phyloP scores from a whole-genome alignment of 1,140 invertebrate species.

The Hyphantria cunea region DNA sequence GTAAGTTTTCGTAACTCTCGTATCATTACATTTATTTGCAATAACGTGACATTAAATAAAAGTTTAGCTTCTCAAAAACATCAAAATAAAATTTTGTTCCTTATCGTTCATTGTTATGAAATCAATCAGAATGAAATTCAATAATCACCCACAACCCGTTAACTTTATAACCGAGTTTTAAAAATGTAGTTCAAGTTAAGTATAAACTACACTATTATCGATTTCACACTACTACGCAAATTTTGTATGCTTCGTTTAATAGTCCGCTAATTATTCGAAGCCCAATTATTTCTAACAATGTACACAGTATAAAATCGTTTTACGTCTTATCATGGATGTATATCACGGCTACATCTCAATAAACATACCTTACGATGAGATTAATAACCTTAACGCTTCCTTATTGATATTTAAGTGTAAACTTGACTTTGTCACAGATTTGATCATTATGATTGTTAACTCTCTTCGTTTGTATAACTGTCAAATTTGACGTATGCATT shows the following conservation, averaged over 20 bases:
- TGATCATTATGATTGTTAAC: no score
- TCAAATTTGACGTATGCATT: not conserved
- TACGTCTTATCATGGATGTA: constrained; percentile 22
- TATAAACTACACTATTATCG: constrained; percentile 56
- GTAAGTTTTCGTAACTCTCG: no score
- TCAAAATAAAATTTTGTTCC: not conserved
- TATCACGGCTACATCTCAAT: constrained; percentile 3
- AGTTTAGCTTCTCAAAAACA: no score
- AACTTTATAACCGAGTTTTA: constrained; percentile 11
- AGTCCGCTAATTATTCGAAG: constrained; percentile 54
- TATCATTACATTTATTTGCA: no score
- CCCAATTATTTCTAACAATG: constrained; percentile 28
- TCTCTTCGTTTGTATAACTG: not conserved
- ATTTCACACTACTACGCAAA: constrained; percentile 45
- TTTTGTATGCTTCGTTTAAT: constrained; percentile 57
- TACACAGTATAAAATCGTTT: constrained; percentile 11
- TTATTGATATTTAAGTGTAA: constrained; percentile 1
- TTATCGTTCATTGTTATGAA: not conserved
- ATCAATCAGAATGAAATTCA: not conserved
- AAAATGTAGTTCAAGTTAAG: constrained; percentile 36
- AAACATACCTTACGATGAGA: constrained; percentile 13
- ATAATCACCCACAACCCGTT: constrained; percentile 6
- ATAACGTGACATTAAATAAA: no score
- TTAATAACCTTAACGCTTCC: not conserved
- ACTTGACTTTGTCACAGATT: not conserved